Percentiles rank a stretch among this genome's conserved stretches.
Conservation (phyloP, 1,140 invertebrate genomes). For the Drosophila watanabei region DNA sequence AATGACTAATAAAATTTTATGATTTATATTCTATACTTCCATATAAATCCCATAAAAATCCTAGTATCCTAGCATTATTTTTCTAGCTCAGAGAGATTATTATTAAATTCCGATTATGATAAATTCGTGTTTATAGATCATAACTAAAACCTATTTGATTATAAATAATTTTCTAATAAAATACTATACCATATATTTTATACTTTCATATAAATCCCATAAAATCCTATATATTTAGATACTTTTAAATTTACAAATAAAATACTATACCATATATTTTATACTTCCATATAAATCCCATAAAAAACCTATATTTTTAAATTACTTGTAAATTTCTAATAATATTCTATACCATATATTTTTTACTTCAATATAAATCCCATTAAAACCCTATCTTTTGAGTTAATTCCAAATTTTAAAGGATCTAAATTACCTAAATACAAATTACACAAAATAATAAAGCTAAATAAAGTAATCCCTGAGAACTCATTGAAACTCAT, state of each 20-base stretch:
- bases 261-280: not conserved
- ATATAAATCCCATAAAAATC: not conserved
- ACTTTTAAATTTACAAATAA: no score
- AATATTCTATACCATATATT: not conserved
- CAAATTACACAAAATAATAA: not conserved
- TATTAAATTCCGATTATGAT: no score
- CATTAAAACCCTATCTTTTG: no score
- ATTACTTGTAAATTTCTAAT: not conserved
- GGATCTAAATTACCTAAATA: not conserved
- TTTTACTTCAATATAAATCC: not conserved
- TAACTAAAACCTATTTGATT: no score
- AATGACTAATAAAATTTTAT: not conserved
- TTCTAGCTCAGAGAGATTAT: no score
- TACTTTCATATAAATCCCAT: not conserved
- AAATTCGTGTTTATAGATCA: no score
- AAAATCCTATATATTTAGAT: not conserved
- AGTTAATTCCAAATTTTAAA: not conserved
- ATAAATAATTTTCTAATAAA: no score
- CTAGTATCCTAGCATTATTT: no score
- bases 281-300: not conserved
- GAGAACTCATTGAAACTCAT: not conserved
- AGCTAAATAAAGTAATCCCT: not conserved
- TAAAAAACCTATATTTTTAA: not conserved
- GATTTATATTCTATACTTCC: not conserved
- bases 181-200: not conserved